Evolutionary conservation across 1,140 invertebrate genomes (phyloP), one percentile per base, ranked within the genome.

Genomic region (Aleiodes sp.): DNA sequence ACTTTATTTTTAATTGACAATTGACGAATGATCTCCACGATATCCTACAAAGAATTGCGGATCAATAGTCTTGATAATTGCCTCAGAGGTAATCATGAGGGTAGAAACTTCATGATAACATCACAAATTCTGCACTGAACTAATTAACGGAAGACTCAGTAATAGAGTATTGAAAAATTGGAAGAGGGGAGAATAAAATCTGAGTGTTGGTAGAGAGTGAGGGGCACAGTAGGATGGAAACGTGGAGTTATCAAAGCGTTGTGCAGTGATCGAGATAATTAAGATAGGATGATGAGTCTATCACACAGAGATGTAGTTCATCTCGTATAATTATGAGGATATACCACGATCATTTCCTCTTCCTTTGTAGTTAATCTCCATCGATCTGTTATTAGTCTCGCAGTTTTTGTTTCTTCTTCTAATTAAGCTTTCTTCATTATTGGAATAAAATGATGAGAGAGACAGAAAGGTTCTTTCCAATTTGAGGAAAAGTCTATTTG

Each of bases 191-290:
- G 28, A 31, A 29, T n/a, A 26, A 59, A 59, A 59, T 52, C 46
- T 24, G 19, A 12, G 46, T 52, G 46, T 52, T 52, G 46, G 46
- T n/a, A 4, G 16, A 12, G 46, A 24, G 16, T 21, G 46, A 52
- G 16, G n/a, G 41, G 12, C n/a, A 46, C 10, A 6, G 31, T 35
- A 35, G 31, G 3, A 2, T 1, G 2, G 46, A 21, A 21, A 24
- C 10, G n/a, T 16, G 46, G 16, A 21, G 19, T 6, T 52, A 24
- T 52, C 46, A 52, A 52, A 52, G 46, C 46, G 21, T 16, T 52
- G 46, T 52, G 46, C 46, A 52, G 46, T 52, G 46, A 52, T 52
- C 46, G 46, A 52, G 46, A 52, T 52, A 52, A 52, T 52, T 52
- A 52, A 52, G 46, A 52, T 52, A 21, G 46, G 46, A 21, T 52